Base-by-base conservation (phyloP, 2,113 vertebrate species). In the Gulo gulo region DNA sequence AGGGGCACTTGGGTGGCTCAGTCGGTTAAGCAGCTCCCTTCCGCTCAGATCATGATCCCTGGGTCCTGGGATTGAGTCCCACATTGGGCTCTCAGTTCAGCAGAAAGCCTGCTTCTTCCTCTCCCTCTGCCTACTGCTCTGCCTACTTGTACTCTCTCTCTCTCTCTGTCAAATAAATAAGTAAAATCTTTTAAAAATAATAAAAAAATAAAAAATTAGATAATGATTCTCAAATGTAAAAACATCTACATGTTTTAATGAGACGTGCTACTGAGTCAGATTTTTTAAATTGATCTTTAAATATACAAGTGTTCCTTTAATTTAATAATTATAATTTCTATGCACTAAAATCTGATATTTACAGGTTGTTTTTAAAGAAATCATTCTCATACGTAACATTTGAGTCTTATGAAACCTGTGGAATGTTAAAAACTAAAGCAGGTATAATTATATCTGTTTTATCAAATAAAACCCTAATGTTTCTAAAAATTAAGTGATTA, bases 251-350 rank as follows among this genome's bases (percentile, higher is more conserved):
- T 23, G 36, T 85, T 93, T 55, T 59, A 93, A 63, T 55, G 7
- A 78, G 34, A 61, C 16, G 2, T 47, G 7, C 50, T 55, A 6
- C 42, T 39, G 36, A 85, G 57, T 81, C 45, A 63, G 14, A n/a
- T 47, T 24, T 90, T 95, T 57, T 12, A 34, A 79, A 76, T 29
- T 50, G 13, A 57, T 86, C 16, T 81, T 95, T 93, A 61, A 81
- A 52, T 82, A n/a, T 13, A 13, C 0, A 39, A n/a, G 4, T 76
- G 3, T 81, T 67, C 3, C 36, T 29, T 88, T 94, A 92, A 94
- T 67, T 88, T 95, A 50, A 88, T 91, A 67, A 96, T 74, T 65
- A 61, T 57, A 0, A 83, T 85, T 91, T 84, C 84, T 95, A 24
- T 76, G 4, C 5, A 92, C 18, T 79, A 83, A 82, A 74, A 69